A percentile compares a stretch with the other conserved stretches of the same genome.
These are phyloP conservation scores for Sander vitreus DNA, from an alignment of 2,113 vertebrate species.

Conservation along the genomic window DNA sequence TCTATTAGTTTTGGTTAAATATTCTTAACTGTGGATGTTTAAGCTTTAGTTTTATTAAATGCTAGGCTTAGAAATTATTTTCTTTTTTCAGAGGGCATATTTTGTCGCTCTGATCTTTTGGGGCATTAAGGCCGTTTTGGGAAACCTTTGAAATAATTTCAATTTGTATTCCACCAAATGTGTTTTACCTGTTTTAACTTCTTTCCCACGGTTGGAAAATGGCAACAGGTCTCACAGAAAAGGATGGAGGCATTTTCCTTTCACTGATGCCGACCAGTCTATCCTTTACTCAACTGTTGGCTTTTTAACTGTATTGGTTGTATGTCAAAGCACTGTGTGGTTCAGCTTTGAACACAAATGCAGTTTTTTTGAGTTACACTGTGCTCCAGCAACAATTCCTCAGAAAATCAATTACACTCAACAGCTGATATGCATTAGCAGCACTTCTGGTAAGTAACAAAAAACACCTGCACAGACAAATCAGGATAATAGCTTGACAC, in stretches of 20 bases:
- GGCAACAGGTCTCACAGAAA: constrained; percentile 32
- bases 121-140: background rate
- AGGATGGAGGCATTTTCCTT: constrained; percentile 28
- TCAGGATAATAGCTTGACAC: background rate
- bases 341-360: background rate
- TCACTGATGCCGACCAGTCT: background rate
- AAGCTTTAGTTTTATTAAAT: constrained; percentile 24
- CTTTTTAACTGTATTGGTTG: background rate
- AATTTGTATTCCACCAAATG: constrained; percentile 16
- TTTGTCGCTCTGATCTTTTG: constrained; percentile 2
- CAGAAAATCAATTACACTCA: constrained; percentile 20
- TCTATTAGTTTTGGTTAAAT: constrained; percentile 20
- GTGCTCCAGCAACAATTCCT: background rate
- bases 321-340: background rate
- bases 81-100: background rate
- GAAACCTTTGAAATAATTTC: constrained; percentile 12
- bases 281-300: background rate
- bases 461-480: constrained; percentile 39
- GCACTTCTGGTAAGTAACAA: constrained; percentile 20
- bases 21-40: background rate
- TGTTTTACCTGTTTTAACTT: constrained; percentile 30
- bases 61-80: background rate
- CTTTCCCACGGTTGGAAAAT: constrained; percentile 53
- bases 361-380: background rate
- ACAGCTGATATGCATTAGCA: constrained; percentile 47